phyloP scores from a whole-genome alignment of 2,113 vertebrate genomes.

The Phrynosoma platyrhinos region DNA sequence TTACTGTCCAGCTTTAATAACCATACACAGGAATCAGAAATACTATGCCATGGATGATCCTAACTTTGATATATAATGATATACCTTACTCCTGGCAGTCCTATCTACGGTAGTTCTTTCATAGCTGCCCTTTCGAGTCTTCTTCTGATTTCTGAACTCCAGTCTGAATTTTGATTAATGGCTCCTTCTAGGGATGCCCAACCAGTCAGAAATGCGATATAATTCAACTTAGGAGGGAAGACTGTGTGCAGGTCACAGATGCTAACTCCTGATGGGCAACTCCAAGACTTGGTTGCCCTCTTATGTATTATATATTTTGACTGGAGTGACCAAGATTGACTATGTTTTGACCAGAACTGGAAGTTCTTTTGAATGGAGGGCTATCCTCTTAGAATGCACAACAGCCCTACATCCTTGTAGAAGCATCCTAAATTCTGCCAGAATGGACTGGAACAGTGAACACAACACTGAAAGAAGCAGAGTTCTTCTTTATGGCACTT shows the following conservation, averaged over 20 bases:
- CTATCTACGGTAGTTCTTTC: too few relatives aligned
- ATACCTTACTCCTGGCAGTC: too few relatives aligned
- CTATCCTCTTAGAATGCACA: not conserved
- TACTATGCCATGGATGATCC: too few relatives aligned
- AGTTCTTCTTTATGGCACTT: slow-evolving; percentile 31
- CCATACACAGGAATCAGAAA: too few relatives aligned
- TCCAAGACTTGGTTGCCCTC: not conserved
- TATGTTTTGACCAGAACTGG: not conserved
- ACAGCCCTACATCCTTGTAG: not conserved
- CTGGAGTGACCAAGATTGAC: not conserved
- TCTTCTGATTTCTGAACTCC: too few relatives aligned
- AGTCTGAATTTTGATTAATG: too few relatives aligned
- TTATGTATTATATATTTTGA: not conserved
- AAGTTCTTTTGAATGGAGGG: not conserved
- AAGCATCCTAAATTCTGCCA: slow-evolving; percentile 38
- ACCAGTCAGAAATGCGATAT: not conserved
- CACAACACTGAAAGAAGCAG: slow-evolving; percentile 43
- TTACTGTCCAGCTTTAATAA: too few relatives aligned
- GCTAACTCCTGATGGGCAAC: not conserved
- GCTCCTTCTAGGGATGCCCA: too few relatives aligned
- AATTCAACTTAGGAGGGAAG: not conserved
- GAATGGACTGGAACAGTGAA: slow-evolving; percentile 39
- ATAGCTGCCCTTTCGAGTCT: too few relatives aligned
- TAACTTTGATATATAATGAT: too few relatives aligned
- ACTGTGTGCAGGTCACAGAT: not conserved